Conservation (phyloP, 2,888 invertebrate species). For the Vanessa cardui region DNA sequence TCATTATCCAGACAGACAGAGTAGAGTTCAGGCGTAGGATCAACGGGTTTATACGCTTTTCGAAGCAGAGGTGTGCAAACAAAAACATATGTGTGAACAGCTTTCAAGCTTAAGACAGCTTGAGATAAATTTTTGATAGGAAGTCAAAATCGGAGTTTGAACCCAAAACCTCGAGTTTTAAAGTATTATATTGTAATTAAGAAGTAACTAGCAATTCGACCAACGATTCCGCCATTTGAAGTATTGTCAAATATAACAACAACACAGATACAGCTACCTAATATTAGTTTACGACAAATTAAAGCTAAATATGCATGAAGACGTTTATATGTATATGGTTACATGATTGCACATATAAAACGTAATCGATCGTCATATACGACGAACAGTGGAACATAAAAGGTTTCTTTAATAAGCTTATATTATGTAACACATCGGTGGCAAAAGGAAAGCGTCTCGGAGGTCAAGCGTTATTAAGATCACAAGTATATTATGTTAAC, state of each 20-base stretch:
- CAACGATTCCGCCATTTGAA: too few species aligned
- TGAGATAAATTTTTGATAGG: too few species aligned
- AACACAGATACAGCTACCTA: neutral
- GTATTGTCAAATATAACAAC: neutral
- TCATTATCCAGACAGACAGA: too few species aligned
- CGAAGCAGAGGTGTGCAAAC: too few species aligned
- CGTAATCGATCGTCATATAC: conserved; percentile 33
- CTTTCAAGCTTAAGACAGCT: too few species aligned
- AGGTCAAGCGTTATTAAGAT: conserved; percentile 47
- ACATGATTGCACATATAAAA: conserved; percentile 35
- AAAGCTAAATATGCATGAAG: conserved; percentile 6
- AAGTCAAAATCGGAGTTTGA: too few species aligned
- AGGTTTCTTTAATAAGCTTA: conserved; percentile 43
- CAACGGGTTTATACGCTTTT: too few species aligned
- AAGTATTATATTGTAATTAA: too few species aligned
- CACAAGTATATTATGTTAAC: conserved; percentile 18
- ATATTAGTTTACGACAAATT: neutral
- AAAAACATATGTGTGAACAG: too few species aligned
- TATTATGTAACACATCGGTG: conserved; percentile 43
- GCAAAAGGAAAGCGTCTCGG: conserved; percentile 49
- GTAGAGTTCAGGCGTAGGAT: too few species aligned
- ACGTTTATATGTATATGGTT: conserved; percentile 15
- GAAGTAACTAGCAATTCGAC: too few species aligned
- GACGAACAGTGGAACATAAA: conserved; percentile 38
- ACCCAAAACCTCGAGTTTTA: too few species aligned